These are phyloP conservation scores for Dromiciops gliroides DNA, from an alignment of 2,113 vertebrate genomes.

Conservation along the genomic window DNA sequence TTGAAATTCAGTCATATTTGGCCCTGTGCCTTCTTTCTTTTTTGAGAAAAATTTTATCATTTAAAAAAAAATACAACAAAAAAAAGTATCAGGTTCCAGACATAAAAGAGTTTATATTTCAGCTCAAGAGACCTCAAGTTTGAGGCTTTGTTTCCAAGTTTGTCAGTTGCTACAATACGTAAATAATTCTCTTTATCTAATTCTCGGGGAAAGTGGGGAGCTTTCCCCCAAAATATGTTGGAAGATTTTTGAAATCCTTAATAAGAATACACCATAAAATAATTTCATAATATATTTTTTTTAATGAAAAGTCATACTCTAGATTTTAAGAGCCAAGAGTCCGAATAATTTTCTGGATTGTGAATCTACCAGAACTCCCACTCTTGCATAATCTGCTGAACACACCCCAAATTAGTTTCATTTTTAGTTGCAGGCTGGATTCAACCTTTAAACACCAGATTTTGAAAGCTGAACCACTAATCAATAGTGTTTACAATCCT, in stretches of 20 bases:
- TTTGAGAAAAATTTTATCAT: background rate
- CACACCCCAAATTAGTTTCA: background rate
- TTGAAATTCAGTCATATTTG: background rate
- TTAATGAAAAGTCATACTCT: background rate
- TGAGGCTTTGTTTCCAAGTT: conserved; percentile 11
- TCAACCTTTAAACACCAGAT: background rate
- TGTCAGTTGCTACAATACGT: background rate
- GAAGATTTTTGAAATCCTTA: conserved; percentile 17
- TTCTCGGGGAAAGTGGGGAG: background rate
- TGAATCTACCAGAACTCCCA: background rate
- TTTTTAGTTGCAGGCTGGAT: background rate
- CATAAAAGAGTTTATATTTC: conserved; percentile 31
- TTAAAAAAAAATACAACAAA: conserved; percentile 17
- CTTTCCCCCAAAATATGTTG: background rate
- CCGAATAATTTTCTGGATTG: background rate
- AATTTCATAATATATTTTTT: background rate
- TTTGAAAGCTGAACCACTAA: background rate
- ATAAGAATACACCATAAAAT: background rate
- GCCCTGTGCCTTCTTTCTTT: background rate
- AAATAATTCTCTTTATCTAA: conserved; percentile 15
- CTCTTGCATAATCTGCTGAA: background rate
- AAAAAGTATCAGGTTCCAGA: conserved; percentile 7
- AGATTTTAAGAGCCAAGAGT: background rate
- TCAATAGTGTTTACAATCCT: background rate
- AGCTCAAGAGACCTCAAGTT: conserved; percentile 17